Evolutionary conservation across 2,113 vertebrate genomes (phyloP).

Genomic region (Tiliqua scincoides): DNA sequence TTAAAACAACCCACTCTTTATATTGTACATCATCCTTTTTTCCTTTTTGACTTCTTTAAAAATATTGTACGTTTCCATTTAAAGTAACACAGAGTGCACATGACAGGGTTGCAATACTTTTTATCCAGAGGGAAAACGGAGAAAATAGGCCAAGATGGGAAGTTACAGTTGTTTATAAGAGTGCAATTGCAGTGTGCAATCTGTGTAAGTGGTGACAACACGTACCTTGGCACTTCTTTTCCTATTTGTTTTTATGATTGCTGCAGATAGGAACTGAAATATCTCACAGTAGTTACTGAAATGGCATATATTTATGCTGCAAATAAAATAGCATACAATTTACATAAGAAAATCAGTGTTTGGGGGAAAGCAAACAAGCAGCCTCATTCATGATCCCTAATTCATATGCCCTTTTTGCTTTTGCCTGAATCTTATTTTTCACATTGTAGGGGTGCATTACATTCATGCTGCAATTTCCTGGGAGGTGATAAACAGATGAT

Average conservation of each 20-base stretch:
- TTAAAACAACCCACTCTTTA: accelerated
- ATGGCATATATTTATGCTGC: conserved; percentile 1
- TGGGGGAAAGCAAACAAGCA: conserved; percentile 16
- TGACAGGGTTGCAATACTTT: not conserved
- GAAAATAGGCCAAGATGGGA: not conserved
- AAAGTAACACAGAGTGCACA: not conserved
- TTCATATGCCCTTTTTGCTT: not conserved
- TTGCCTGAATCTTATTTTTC: not conserved
- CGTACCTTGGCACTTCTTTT: not conserved
- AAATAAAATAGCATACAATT: conserved; percentile 7
- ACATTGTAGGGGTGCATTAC: not conserved
- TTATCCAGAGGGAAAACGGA: not conserved
- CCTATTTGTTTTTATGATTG: not conserved
- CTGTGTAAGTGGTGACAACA: conserved; percentile 6
- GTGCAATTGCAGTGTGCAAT: conserved; percentile 20
- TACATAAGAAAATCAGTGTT: not conserved
- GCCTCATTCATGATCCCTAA: not conserved
- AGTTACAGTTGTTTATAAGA: not conserved
- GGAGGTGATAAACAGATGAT: not conserved
- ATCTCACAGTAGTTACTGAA: conserved; percentile 20
- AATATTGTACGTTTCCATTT: not conserved
- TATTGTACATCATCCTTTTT: not conserved
- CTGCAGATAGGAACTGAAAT: conserved; percentile 9
- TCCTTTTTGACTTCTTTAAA: conserved; percentile 13
- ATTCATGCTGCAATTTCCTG: not conserved